Conservation (phyloP, 1,140 invertebrate genomes). For the Eubasilissa regina region DNA sequence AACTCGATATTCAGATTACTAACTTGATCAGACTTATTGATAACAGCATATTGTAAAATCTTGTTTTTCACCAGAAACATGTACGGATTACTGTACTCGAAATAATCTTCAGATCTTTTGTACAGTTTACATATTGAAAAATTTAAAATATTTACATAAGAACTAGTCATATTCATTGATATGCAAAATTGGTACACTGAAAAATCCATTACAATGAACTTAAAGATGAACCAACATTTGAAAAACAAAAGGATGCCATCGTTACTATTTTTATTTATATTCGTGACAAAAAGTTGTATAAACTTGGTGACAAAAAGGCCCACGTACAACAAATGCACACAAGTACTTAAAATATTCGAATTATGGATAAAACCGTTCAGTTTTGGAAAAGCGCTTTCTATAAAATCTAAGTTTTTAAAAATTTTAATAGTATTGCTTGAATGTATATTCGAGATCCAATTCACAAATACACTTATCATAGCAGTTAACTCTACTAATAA, state of each 20-base stretch:
- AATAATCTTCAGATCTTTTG: not conserved
- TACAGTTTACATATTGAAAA: not conserved
- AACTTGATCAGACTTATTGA: not conserved
- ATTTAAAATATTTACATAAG: not conserved
- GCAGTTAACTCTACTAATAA: not conserved
- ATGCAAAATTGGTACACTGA: constrained; percentile 6
- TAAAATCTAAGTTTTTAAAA: not conserved
- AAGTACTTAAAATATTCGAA: not conserved
- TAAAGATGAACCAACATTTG: not conserved
- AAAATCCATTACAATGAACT: not conserved
- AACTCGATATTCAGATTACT: not conserved
- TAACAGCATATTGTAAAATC: not conserved
- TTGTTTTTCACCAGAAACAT: not conserved
- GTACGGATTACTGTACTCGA: not conserved
- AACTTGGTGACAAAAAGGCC: not conserved
- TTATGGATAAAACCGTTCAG: not conserved
- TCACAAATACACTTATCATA: not conserved
- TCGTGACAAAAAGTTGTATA: no score
- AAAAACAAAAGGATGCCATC: not conserved
- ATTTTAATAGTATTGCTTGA: not conserved
- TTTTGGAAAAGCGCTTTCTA: not conserved
- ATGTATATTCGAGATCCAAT: not conserved
- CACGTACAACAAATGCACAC: not conserved
- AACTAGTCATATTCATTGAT: not conserved
- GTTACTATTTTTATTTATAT: not conserved